Percentiles rank a stretch among this genome's conserved stretches.
These are phyloP conservation scores for Silurus aristotelis DNA, from an alignment of 2,797 vertebrate species.

Conservation along the genomic window DNA sequence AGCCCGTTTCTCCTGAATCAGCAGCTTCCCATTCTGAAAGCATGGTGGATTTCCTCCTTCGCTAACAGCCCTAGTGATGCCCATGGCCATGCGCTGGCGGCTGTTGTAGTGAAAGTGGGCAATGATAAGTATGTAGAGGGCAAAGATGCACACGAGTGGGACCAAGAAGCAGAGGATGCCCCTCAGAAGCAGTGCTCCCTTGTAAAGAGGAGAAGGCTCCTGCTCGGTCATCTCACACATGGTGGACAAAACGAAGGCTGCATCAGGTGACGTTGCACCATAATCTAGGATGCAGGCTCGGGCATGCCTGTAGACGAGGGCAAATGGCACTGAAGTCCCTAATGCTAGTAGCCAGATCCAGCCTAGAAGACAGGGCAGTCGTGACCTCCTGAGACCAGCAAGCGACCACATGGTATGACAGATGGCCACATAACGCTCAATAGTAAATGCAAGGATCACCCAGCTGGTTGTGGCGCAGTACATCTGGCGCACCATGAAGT, in stretches of 20 bases:
- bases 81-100: slow-evolving; percentile 72
- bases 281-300: slow-evolving; percentile 76
- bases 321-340: slow-evolving; percentile 73
- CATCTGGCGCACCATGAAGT: slow-evolving; percentile 79
- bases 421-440: slow-evolving; percentile 76
- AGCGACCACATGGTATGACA: slow-evolving; percentile 81
- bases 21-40: slow-evolving; percentile 67
- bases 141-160: slow-evolving; percentile 71
- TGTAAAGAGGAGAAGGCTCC: slow-evolving; percentile 74
- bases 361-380: slow-evolving; percentile 68
- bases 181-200: slow-evolving; percentile 71
- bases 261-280: slow-evolving; percentile 66
- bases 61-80: slow-evolving; percentile 61
- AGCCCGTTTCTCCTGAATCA: slow-evolving; percentile 74
- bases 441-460: slow-evolving; percentile 77
- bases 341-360: slow-evolving; percentile 76
- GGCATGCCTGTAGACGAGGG: slow-evolving; percentile 74
- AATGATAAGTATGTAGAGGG: slow-evolving; percentile 75
- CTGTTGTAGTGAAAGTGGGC: slow-evolving; percentile 70
- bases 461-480: slow-evolving; percentile 81
- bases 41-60: slow-evolving; percentile 58
- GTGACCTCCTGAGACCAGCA: slow-evolving; percentile 70
- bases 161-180: slow-evolving; percentile 76
- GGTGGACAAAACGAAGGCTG: slow-evolving; percentile 72
- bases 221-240: slow-evolving; percentile 79